Conservation (phyloP, 2,113 vertebrate genomes). For the Dolichallabes microphthalmus region DNA sequence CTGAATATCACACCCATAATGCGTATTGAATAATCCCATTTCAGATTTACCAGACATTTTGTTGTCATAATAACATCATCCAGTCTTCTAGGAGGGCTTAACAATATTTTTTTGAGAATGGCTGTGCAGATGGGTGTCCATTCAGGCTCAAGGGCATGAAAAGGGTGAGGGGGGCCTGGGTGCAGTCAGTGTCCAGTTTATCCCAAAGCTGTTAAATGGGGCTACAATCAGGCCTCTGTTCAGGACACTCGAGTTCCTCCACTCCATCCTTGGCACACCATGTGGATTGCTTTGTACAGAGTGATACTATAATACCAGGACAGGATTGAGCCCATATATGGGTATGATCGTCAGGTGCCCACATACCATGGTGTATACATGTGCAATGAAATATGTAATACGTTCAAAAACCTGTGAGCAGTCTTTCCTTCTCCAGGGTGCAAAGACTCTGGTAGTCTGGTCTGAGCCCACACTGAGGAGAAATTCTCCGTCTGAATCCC, state of each 20-base stretch:
- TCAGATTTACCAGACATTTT: not conserved
- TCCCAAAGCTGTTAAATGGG: not conserved
- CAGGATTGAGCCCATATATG: not conserved
- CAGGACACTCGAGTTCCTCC: not conserved
- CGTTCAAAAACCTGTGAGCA: conserved; percentile 69
- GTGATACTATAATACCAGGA: not conserved
- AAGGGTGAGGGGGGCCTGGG: not conserved
- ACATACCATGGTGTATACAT: not conserved
- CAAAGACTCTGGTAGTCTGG: conserved; percentile 91
- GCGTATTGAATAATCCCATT: not conserved
- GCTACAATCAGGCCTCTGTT: not conserved
- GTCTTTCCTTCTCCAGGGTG: conserved; percentile 83
- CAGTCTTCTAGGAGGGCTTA: not conserved
- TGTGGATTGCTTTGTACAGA: not conserved
- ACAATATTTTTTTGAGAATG: not conserved
- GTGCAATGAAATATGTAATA: not conserved
- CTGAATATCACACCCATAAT: not conserved
- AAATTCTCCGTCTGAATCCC: conserved; percentile 95
- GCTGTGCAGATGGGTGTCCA: not conserved
- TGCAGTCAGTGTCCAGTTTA: not conserved
- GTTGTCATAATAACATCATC: not conserved
- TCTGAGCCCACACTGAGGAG: conserved; percentile 89
- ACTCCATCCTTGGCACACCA: not conserved
- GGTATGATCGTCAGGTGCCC: not conserved
- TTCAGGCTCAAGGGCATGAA: not conserved